A percentile compares a stretch with the other conserved stretches of the same genome.
Evolutionary conservation across 2,888 invertebrate species (phyloP).

Genomic region (Hydrotaea cyrtoneurina): DNA sequence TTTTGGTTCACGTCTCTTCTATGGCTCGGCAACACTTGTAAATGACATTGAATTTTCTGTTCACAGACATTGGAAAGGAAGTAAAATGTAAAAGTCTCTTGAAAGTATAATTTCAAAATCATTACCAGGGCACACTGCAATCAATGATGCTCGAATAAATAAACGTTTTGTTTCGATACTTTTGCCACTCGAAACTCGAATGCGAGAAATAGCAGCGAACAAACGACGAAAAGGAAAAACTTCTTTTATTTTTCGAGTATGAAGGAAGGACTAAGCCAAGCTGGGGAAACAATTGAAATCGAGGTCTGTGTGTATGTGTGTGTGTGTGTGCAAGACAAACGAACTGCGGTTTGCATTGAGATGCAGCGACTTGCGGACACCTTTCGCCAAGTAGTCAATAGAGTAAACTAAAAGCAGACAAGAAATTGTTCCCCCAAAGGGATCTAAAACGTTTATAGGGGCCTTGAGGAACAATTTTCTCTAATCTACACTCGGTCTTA

Average conservation of each 20-base stretch:
- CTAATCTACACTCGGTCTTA: no score
- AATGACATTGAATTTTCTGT: constrained; percentile 35
- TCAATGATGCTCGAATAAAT: constrained; percentile 64
- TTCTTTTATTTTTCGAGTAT: no score
- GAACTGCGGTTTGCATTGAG: not conserved
- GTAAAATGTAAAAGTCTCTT: not conserved
- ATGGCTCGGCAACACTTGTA: constrained; percentile 43
- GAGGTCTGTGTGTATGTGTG: constrained; percentile 43
- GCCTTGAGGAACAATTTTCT: no score
- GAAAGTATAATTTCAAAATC: constrained; percentile 61
- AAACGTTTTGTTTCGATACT: constrained; percentile 42
- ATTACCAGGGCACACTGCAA: constrained; percentile 54
- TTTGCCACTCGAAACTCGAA: constrained; percentile 11
- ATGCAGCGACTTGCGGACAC: not conserved
- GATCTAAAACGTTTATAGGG: no score
- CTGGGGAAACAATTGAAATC: constrained; percentile 53
- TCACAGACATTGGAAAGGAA: not conserved
- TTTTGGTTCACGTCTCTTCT: not conserved
- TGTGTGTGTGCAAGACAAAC: not conserved
- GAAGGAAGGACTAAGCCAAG: not conserved
- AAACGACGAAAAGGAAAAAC: not conserved
- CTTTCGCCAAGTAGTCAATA: no score
- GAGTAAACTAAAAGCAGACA: no score
- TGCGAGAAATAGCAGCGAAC: constrained; percentile 31
- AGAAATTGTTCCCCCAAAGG: no score